Conservation (phyloP, 2,888 invertebrate genomes). For the Diplazon laetatorius region DNA sequence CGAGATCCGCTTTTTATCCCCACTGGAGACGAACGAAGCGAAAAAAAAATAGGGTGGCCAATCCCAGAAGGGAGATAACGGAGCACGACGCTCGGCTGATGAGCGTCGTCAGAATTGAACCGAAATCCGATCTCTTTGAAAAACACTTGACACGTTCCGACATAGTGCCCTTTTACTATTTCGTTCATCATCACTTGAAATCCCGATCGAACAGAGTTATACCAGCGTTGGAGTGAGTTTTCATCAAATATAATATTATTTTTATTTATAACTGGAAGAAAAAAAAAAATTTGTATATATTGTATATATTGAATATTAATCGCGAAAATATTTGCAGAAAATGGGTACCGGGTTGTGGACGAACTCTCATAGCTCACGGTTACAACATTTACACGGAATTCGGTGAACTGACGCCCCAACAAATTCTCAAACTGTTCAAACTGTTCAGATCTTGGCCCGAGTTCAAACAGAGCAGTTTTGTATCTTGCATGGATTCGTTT, state of each 20-base stretch:
- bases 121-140: conserved; percentile 84
- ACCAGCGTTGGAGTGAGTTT: conserved; percentile 90
- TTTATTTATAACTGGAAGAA: no score
- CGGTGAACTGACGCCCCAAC: conserved; percentile 86
- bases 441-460: conserved; percentile 81
- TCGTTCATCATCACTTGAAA: conserved; percentile 86
- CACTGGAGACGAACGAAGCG: conserved; percentile 64
- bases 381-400: conserved; percentile 89
- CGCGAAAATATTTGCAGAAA: no score
- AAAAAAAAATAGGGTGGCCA: accelerated
- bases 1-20: conserved; percentile 86
- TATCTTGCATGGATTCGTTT: conserved; percentile 29
- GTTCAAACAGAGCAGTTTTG: conserved; percentile 58
- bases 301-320: no score
- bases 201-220: conserved; percentile 86
- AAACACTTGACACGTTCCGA: conserved; percentile 81
- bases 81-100: conserved; percentile 84
- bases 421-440: conserved; percentile 87
- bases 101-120: conserved; percentile 87
- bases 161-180: conserved; percentile 87
- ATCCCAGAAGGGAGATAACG: conserved; percentile 67
- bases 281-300: conserved; percentile 55
- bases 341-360: conserved; percentile 90
- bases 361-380: conserved; percentile 85
- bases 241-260: no score